These are phyloP conservation scores for Zootoca vivipara DNA, from an alignment of 2,113 vertebrate species.

Conservation along the genomic window DNA sequence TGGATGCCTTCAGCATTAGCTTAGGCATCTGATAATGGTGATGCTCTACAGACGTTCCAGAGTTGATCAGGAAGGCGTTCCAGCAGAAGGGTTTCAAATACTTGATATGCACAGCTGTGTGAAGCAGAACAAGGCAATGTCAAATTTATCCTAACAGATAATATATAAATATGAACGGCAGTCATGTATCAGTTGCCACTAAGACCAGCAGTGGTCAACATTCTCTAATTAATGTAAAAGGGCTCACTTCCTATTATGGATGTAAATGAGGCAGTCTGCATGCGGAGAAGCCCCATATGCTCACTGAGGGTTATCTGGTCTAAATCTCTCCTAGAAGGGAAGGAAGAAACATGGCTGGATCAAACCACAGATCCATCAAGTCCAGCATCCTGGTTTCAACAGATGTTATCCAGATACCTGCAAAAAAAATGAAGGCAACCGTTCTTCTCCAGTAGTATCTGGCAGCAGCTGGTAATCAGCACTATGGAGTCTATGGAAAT, in stretches of 20 bases:
- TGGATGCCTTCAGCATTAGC: neutral
- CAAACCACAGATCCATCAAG: neutral
- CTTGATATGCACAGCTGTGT: neutral
- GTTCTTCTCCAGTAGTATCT: neutral
- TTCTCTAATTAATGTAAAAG: conserved; percentile 29
- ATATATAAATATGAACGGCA: neutral
- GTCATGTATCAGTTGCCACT: neutral
- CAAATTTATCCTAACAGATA: neutral
- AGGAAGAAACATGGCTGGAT: neutral
- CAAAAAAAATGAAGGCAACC: neutral
- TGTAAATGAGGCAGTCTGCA: neutral
- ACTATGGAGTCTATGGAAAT: neutral
- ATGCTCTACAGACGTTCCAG: neutral
- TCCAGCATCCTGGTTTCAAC: neutral
- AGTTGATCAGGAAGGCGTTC: neutral
- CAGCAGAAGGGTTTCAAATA: neutral
- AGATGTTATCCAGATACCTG: neutral
- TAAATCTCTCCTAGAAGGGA: neutral
- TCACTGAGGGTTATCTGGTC: neutral
- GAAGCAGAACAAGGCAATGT: neutral
- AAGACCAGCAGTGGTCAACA: too few species aligned
- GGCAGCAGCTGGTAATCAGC: neutral
- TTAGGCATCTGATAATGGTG: neutral
- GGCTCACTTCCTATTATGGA: neutral
- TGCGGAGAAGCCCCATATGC: neutral